Conservation (phyloP, 2,888 invertebrate genomes). For the Luperina testacea region DNA sequence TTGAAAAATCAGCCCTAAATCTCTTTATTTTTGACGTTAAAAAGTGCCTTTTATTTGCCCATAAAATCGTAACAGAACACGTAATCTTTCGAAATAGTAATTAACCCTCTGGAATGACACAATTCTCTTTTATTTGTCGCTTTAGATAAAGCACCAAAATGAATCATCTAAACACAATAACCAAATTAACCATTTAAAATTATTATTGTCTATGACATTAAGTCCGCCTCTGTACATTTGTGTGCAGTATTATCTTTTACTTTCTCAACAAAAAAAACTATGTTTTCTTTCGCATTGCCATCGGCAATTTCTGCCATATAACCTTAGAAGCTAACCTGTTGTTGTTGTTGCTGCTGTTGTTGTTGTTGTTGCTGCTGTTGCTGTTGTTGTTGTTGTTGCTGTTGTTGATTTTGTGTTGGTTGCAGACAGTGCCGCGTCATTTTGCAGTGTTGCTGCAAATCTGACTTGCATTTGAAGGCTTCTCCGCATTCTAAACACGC, state of each 20-base stretch:
- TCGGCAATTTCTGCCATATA: not conserved
- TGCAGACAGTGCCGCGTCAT: slow-evolving; percentile 86
- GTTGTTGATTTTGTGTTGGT: slow-evolving; percentile 82
- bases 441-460: slow-evolving; percentile 92
- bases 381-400: slow-evolving; percentile 76
- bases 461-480: slow-evolving; percentile 93
- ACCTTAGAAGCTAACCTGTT: slow-evolving; percentile 53
- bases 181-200: not conserved
- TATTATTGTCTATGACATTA: not conserved
- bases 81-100: not conserved
- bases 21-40: not conserved
- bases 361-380: slow-evolving; percentile 80
- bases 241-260: not conserved
- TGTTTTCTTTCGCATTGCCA: not conserved
- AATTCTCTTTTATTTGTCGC: not conserved
- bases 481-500: slow-evolving; percentile 94
- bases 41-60: not conserved
- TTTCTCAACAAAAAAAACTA: not conserved
- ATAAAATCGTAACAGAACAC: not conserved
- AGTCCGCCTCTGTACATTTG: not conserved
- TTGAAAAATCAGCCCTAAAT: not conserved
- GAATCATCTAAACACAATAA: not conserved
- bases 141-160: not conserved
- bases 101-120: not conserved
- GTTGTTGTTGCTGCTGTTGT: slow-evolving; percentile 63